These are phyloP conservation scores for Astreopora myriophthalma DNA, from an alignment of 64 coral and sea anemone species.

Conservation along the genomic window DNA sequence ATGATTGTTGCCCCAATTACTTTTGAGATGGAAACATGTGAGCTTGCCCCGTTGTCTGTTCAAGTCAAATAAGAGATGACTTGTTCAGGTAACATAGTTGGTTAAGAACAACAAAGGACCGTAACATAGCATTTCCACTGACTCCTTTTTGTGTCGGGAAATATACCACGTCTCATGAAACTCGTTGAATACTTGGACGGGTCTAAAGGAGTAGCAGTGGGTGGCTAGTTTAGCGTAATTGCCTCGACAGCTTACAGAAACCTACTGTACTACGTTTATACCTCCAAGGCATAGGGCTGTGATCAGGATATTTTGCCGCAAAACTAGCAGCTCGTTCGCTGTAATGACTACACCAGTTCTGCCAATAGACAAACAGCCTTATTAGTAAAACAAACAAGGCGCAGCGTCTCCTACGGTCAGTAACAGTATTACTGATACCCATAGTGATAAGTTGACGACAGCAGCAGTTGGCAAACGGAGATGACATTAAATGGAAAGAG, in stretches of 20 bases:
- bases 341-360: constrained; percentile 47
- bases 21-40: no score
- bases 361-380: neutral
- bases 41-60: no score
- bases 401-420: neutral
- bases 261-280: neutral
- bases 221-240: no score
- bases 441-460: no score
- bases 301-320: neutral
- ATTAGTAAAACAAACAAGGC: neutral
- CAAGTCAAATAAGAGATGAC: neutral
- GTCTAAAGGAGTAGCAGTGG: no score
- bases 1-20: neutral
- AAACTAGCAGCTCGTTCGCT: neutral
- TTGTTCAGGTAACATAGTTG: neutral
- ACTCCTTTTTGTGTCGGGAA: no score
- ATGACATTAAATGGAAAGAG: no score
- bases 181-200: no score
- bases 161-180: no score
- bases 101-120: neutral
- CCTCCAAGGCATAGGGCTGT: constrained; percentile 52
- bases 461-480: no score
- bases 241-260: neutral
- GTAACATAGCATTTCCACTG: no score
- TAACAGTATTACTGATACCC: no score